Conservation (phyloP, 53 echinoderm and acorn worm species). For the Paelopatides confundens region DNA sequence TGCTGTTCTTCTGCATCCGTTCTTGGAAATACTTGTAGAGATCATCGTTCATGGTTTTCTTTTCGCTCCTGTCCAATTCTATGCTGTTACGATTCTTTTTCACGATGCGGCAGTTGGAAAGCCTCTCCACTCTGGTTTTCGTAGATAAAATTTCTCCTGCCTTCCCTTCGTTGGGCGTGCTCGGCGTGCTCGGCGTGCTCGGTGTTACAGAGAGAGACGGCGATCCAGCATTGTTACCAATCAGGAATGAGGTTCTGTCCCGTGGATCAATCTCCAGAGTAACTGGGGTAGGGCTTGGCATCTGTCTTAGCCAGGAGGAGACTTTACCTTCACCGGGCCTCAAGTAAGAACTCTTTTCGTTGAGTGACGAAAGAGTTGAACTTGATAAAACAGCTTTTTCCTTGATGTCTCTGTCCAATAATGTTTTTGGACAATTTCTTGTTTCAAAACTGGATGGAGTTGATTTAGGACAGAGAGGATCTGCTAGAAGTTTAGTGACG, state of each 20-base stretch:
- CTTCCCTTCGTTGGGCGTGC: conserved; percentile 69
- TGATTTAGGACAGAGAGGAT: conserved; percentile 4
- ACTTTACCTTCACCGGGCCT: conserved; percentile 40
- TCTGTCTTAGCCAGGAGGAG: conserved; percentile 44
- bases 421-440: conserved; percentile 5
- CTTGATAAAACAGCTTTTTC: conserved; percentile 25
- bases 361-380: conserved; percentile 3
- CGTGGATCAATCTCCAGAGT: conserved; percentile 8
- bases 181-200: conserved; percentile 87
- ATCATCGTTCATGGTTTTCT: conserved; percentile 46
- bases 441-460: neutral
- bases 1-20: conserved; percentile 80
- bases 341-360: conserved; percentile 38
- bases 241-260: conserved; percentile 10
- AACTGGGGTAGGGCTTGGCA: conserved; percentile 50
- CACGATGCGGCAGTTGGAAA: conserved; percentile 77
- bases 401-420: conserved; percentile 30
- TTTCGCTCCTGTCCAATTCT: conserved; percentile 65
- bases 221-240: neutral
- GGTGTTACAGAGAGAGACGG: conserved; percentile 82
- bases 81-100: conserved; percentile 80
- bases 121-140: conserved; percentile 66
- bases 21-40: conserved; percentile 42
- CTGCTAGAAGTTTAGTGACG: neutral
- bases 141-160: conserved; percentile 61